phyloP scores from a whole-genome alignment of 2,113 vertebrate species.

The Donacobius atricapilla region DNA sequence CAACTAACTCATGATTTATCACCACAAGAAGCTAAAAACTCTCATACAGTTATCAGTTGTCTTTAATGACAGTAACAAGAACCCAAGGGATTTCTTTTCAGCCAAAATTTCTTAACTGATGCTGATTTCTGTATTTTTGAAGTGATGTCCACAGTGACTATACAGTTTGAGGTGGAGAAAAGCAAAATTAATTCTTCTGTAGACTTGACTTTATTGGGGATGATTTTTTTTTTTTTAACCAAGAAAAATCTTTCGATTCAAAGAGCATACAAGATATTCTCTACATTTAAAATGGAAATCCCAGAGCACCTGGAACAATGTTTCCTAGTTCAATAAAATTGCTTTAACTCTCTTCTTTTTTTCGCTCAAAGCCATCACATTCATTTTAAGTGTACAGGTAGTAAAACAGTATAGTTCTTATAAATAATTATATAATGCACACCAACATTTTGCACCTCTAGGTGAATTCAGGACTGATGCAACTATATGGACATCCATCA shows the following conservation, averaged over 20 bases:
- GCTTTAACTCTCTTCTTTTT: not conserved
- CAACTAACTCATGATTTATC: not conserved
- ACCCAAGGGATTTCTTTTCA: not conserved
- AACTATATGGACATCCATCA: not conserved
- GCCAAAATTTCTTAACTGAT: not conserved
- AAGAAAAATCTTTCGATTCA: not conserved
- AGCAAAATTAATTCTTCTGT: not conserved
- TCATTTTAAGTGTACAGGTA: not conserved
- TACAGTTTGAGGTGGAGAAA: not conserved
- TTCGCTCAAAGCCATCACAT: not conserved
- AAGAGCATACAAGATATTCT: not conserved
- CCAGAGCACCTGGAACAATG: not conserved
- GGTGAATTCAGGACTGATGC: not conserved
- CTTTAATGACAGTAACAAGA: not conserved
- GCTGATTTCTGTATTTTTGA: not conserved
- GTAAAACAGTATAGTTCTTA: not conserved
- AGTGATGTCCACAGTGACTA: not conserved
- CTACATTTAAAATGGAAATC: not conserved
- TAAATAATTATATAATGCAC: not conserved
- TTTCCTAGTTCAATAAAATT: not conserved
- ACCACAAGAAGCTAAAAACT: not conserved
- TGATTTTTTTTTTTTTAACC: not conserved
- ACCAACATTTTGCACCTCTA: not conserved
- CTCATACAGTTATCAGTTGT: not conserved
- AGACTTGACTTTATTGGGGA: not conserved